Evolutionary conservation across 2,113 vertebrate species (phyloP), one percentile per base, ranked within the genome.

Genomic region (Salvelinus sp.): DNA sequence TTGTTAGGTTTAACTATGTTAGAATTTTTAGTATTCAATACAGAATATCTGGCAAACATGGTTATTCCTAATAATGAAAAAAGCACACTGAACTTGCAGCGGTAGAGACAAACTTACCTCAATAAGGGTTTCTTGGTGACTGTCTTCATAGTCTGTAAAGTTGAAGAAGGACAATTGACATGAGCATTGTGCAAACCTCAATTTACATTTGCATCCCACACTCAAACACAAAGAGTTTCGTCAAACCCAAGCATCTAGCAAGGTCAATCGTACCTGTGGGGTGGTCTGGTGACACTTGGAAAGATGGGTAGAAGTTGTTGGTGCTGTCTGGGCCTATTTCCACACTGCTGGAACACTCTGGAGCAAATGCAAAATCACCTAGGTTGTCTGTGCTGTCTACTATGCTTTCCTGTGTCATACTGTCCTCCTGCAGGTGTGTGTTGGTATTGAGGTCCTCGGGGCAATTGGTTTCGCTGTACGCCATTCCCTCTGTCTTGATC

Each of bases 341-440:
- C 0, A 90, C 77, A 12, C 78, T 72, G 0, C 23, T 47, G 4
- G 80, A 69, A 74, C 76, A 91, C 0, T 91, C 88, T 0, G 88
- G 84, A 12, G 87, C 77, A 33, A 33, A 33, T 33, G 33, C 7
- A 6, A 33, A 33, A 7, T 33, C 33, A 97, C 96, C 95, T 76
- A 88, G 75, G 62, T 86, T 73, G 30, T 88, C 90, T 1, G 92
- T 82, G 87, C 88, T 95, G 79, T 96, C 95, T 0, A 93, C 80
- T 20, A 93, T 95, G 87, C 88, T 84, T 81, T 97, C 97, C 86
- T 95, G 95, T 9, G 89, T 79, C 63, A 81, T 60, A 0, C 71
- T 0, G 7, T 92, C 93, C 0, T 84, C 69, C 0, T 82, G 2
- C 10, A 30, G 74, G 47, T 82, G 65, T 0, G 88, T 92, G 65